Conservation (phyloP, 2,113 vertebrate genomes). For the Fukomys damarensis region DNA sequence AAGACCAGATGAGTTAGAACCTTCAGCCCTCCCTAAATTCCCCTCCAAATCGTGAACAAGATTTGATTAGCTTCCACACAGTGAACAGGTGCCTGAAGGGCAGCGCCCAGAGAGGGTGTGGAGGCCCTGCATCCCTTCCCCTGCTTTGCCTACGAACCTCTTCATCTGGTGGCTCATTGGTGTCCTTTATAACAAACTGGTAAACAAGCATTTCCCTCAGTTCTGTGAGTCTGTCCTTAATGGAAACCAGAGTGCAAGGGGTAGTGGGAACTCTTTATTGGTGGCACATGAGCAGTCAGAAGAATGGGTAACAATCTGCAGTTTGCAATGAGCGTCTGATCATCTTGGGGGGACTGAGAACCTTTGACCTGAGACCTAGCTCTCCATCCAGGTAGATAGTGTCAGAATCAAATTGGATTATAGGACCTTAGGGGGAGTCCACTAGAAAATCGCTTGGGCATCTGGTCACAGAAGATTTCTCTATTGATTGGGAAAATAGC, state of each 20-base stretch:
- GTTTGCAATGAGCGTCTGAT: neutral
- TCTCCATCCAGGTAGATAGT: neutral
- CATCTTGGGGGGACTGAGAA: neutral
- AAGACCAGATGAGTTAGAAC: neutral
- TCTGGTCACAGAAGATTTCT: neutral
- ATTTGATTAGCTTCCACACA: neutral
- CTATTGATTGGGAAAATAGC: neutral
- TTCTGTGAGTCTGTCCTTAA: neutral
- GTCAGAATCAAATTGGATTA: neutral
- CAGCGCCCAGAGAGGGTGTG: fast-evolving
- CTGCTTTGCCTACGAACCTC: neutral
- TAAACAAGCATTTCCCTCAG: neutral
- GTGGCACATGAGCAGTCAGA: neutral
- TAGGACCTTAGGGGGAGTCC: neutral
- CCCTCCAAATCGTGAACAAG: neutral
- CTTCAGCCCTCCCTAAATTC: neutral
- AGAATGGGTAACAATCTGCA: neutral
- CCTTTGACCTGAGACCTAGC: neutral
- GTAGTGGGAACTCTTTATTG: neutral
- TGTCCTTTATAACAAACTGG: neutral
- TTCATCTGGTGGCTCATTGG: neutral
- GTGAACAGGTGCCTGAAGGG: neutral
- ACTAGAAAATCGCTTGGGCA: neutral
- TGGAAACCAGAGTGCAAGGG: neutral
- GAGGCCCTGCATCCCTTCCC: too few relatives aligned